Base-by-base conservation (phyloP, 2,113 vertebrate species). In the Paratilapia polleni region DNA sequence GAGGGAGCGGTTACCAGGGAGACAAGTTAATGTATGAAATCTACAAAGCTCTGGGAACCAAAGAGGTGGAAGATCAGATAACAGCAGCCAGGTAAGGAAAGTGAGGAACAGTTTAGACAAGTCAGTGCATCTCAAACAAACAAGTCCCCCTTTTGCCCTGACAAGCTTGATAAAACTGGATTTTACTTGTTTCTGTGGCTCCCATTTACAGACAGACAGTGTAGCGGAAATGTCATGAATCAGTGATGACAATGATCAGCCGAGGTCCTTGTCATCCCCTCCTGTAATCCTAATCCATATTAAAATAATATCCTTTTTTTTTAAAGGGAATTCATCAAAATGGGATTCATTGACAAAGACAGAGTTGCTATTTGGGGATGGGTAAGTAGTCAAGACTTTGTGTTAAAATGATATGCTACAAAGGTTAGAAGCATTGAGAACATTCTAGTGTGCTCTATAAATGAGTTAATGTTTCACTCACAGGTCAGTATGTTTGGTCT, bases 1-100 rank as follows among this genome's bases (percentile, higher is more conserved):
- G 98, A 93, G 99, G 98, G 91, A 99, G 97, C n/a, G 98, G 98
- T 87, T 99, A 96, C 96, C 99, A 98, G 87, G 99, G 99, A 59
- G 98, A 99, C 86, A 64, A 94, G 82, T 94, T 99, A 85, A 96
- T 99, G 97, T 98, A 99, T 1, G 95, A 97, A n/a, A 93, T 99
- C 93, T 97, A 99, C 93, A 93, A 95, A 92, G 95, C 96, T 86
- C 95, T 99, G 75, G 99, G 99, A 87, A 99, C 97, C 4, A 95
- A 96, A 14, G 99, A 99, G 94, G 97, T 99, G 91, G 97, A 98
- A 93, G 98, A 99, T 96, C 99, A 99, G 95, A 99, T 99, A 93
- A 91, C 89, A 6, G 98, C 97, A 47, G 95, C 96, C 86, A 97
- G 95, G 99, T 99, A 85, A 92, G 91, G 73, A 66, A 59, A 78